phyloP scores from a whole-genome alignment of 2,113 vertebrate genomes.

The Diadophis punctatus region DNA sequence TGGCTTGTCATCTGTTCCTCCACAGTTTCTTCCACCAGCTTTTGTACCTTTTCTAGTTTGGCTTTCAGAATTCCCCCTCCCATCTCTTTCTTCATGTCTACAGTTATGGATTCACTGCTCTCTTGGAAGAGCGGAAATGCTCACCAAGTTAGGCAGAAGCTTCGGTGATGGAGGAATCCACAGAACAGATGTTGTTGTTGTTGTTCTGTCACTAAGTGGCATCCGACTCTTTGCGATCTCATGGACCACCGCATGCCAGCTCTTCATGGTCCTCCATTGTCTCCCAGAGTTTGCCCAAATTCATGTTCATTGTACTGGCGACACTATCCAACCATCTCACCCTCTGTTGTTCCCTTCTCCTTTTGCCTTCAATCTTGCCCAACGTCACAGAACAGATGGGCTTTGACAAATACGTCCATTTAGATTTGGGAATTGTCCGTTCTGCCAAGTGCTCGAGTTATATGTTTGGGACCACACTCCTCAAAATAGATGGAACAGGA shows the following conservation, averaged over 20 bases:
- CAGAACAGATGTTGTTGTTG: fast-evolving
- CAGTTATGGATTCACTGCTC: neutral
- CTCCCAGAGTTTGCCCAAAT: neutral
- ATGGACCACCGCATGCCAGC: neutral
- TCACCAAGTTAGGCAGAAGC: neutral
- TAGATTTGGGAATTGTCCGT: constrained; percentile 39
- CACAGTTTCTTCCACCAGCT: constrained; percentile 64
- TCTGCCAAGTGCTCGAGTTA: constrained; percentile 33
- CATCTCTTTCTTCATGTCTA: constrained; percentile 34
- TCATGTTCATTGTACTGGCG: neutral
- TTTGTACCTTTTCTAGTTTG: constrained; percentile 62
- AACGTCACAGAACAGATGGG: neutral
- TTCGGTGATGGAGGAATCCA: constrained; percentile 29
- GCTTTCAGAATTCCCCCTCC: constrained; percentile 43
- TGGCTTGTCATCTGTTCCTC: constrained; percentile 73
- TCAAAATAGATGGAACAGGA: neutral
- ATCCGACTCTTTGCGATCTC: neutral
- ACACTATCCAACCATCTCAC: neutral
- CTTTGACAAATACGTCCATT: constrained; percentile 27
- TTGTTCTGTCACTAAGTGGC: neutral
- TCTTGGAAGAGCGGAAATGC: neutral
- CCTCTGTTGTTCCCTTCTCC: neutral
- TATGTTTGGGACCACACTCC: neutral
- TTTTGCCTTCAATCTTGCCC: too few species aligned
- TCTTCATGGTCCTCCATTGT: neutral